phyloP scores from a whole-genome alignment of 2,888 invertebrate genomes.

The Deilephila porcellus region DNA sequence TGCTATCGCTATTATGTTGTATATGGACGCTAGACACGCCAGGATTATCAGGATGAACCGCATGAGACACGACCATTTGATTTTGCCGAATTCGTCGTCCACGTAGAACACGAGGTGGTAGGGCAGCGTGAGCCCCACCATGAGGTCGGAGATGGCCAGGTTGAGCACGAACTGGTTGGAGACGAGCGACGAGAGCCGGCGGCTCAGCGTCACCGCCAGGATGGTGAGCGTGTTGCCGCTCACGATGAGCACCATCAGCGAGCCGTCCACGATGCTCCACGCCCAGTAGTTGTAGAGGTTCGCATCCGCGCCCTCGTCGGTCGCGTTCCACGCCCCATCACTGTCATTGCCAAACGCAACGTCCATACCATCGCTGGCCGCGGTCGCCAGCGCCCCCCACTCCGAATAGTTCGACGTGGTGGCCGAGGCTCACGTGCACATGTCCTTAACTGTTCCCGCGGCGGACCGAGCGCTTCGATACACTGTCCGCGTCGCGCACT shows the following conservation, averaged over 20 bases:
- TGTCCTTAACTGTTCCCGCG: slow-evolving; percentile 66
- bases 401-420: slow-evolving; percentile 76
- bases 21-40: slow-evolving; percentile 91
- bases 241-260: slow-evolving; percentile 87
- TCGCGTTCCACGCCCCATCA: slow-evolving; percentile 68
- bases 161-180: slow-evolving; percentile 92
- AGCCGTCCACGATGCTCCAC: slow-evolving; percentile 88
- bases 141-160: slow-evolving; percentile 90
- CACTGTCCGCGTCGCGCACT: slow-evolving; percentile 51
- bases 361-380: slow-evolving; percentile 83
- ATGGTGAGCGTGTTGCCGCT: slow-evolving; percentile 91
- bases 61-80: slow-evolving; percentile 87
- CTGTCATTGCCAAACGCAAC: slow-evolving; percentile 74
- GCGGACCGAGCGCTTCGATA: slow-evolving; percentile 57
- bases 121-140: slow-evolving; percentile 91
- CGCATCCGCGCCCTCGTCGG: slow-evolving; percentile 56
- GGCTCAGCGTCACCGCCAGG: slow-evolving; percentile 88
- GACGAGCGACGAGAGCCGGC: slow-evolving; percentile 87
- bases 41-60: slow-evolving; percentile 90
- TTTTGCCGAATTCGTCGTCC: slow-evolving; percentile 84
- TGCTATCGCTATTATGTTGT: slow-evolving; percentile 91
- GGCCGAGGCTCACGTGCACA: slow-evolving; percentile 69
- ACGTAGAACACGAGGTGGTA: slow-evolving; percentile 92
- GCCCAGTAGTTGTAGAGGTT: slow-evolving; percentile 80
- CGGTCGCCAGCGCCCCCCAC: slow-evolving; percentile 78